phyloP scores from a whole-genome alignment of 2,888 invertebrate genomes.

The Digitonthophagus gazella region DNA sequence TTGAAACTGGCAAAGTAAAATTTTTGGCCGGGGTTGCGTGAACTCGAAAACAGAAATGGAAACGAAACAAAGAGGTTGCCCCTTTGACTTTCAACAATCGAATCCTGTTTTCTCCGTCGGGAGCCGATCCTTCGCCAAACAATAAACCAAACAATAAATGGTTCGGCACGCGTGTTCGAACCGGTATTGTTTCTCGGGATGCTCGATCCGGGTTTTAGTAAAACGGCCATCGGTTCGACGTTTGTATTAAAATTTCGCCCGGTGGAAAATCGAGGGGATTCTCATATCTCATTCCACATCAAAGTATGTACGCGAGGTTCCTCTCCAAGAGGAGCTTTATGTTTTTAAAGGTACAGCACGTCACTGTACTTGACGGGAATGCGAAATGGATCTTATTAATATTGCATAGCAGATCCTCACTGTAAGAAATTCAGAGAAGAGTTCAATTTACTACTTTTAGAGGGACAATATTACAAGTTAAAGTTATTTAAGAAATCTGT shows the following conservation, averaged over 20 bases:
- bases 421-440: too few relatives aligned
- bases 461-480: too few relatives aligned
- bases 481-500: too few relatives aligned
- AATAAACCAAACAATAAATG: not conserved
- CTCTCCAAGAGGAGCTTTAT: too few relatives aligned
- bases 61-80: not conserved
- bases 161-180: not conserved
- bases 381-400: too few relatives aligned
- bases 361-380: too few relatives aligned
- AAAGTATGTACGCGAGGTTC: too few relatives aligned
- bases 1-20: not conserved
- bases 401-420: too few relatives aligned
- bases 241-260: not conserved
- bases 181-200: not conserved
- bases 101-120: not conserved
- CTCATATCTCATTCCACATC: not conserved
- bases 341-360: too few relatives aligned
- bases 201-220: not conserved
- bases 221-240: not conserved
- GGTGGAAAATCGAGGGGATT: not conserved
- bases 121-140: not conserved
- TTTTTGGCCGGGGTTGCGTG: not conserved
- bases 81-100: not conserved
- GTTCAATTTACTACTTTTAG: too few relatives aligned
- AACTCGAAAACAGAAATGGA: not conserved